Base-by-base conservation (phyloP, 1,140 invertebrate genomes). In the Kradibia gibbosae region DNA sequence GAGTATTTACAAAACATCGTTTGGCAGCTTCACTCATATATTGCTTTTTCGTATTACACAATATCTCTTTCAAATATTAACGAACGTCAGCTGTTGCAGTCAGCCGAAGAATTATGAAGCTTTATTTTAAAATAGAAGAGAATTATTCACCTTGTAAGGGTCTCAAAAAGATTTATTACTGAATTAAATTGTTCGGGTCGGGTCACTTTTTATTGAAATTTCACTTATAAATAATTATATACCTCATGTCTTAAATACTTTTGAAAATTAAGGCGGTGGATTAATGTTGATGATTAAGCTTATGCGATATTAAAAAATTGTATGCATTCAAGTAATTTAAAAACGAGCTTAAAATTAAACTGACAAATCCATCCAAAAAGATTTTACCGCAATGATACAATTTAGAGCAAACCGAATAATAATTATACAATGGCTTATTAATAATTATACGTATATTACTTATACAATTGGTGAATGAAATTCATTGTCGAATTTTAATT, bases 61-160 rank as follows among this genome's bases (percentile, higher is more conserved):
- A 31, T 71, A 28, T 55, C 60, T 60, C 53, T 42, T 50, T 45
- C 25, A 7, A 22, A 45, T 28, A 8, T 72, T 57, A 72, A 50
- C n/a, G 77, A 78, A 78, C 50, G 50, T 57, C 77, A 78, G 62
- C 76, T 53, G 76, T 45, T 36, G 77, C 65, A 71, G 50, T 71
- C 11, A 42, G 48, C 34, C 17, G 28, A 31, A 45, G 50, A 71
- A 78, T 71, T 71, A 78, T 78, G 65, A 4, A 50, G 45, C 34
- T 78, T 55, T 70, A 42, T 39, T 78, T 71, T 55, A 79, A 72
- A 79, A 70, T 78, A 78, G 48, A 78, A 25, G 11, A 60, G 67
- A 79, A 60, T 57, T 79, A 60, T 79, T 72, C 53, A 72, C 8
- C 39, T 79, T 72, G n/a, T 48, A 28, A 60, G 7, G 36, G 8